Conservation (phyloP, 2,113 vertebrate genomes). For the Clarias gariepinus region DNA sequence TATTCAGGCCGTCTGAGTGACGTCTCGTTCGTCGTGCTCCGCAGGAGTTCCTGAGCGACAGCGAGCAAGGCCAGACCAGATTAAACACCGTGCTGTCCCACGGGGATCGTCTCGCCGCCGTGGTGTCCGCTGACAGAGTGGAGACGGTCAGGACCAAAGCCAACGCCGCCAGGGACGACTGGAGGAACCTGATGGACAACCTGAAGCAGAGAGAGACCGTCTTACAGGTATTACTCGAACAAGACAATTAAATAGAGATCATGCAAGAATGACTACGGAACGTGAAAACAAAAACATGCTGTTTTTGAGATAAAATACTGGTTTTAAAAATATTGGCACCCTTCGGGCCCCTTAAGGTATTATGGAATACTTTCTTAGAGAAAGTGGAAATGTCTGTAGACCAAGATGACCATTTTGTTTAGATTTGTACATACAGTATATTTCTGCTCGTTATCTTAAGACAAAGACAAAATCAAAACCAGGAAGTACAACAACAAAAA, state of each 20-base stretch:
- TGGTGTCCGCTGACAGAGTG: constrained; percentile 83
- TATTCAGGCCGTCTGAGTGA: constrained; percentile 53
- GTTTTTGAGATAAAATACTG: not conserved
- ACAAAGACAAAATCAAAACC: no score
- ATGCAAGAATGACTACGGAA: not conserved
- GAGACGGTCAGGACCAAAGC: constrained; percentile 81
- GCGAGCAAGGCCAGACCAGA: constrained; percentile 89
- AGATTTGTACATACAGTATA: not conserved
- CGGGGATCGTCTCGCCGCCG: constrained; percentile 83
- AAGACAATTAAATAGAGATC: not conserved
- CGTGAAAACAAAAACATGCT: not conserved
- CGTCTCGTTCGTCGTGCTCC: constrained; percentile 50
- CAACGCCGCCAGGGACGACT: constrained; percentile 82
- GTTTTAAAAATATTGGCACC: not conserved
- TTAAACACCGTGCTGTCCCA: constrained; percentile 82
- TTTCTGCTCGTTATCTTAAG: not conserved
- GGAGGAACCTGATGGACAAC: constrained; percentile 86
- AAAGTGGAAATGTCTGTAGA: not conserved
- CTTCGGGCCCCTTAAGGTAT: no score
- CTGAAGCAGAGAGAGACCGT: constrained; percentile 85
- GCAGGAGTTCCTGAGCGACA: constrained; percentile 91
- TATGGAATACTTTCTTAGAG: not conserved
- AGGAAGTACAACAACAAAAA: not conserved
- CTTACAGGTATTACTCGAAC: constrained; percentile 78
- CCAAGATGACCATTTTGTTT: not conserved